Base-by-base conservation (phyloP, 2,113 vertebrate genomes). In the Junco hyemalis region DNA sequence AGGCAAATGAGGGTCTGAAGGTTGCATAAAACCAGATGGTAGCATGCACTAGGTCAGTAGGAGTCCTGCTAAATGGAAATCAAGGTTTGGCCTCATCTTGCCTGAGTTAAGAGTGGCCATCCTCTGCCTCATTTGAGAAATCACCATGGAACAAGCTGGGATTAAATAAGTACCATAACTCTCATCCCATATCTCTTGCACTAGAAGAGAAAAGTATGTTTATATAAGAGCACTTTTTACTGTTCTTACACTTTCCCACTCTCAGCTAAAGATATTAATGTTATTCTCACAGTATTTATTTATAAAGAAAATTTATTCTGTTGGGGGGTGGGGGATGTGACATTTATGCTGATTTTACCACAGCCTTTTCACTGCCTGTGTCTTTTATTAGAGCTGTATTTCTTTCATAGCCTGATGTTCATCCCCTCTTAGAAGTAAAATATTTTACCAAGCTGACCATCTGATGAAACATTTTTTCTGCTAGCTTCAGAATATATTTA, bases 321-420 rank as follows among this genome's bases (percentile, higher is more conserved):
- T 54, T 96, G 81, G 17, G n/a, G 69, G 82, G 64, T 59, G 84
- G 56, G 20, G 81, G 60, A 90, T 63, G 54, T 83, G 94, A 95
- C 87, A 92, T 95, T 97, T 96, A 97, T 90, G 91, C 88, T 91
- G 87, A 97, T 97, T 94, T 96, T 95, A 96, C 88, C 81, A 92
- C 92, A 94, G 54, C 25, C 64, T 96, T 97, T 97, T 97, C 92
- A 83, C 71, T 79, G 90, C 72, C 88, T 92, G 19, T 71, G 79
- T 53, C 50, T 96, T 97, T 97, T 97, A 96, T 94, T 96, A 72
- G 40, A 81, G 84, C 65, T 81, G 65, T 97, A 92, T 96, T 81
- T 97, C 91, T 97, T 97, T 95, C 83, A 15, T 91, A 92, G 70
- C 81, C 65, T 95, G 64, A 53, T 91, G 50, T 96, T 96, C 80